These are phyloP conservation scores for Poeciliopsis presidionis DNA, from an alignment of 2,797 vertebrate species.

Conservation along the genomic window DNA sequence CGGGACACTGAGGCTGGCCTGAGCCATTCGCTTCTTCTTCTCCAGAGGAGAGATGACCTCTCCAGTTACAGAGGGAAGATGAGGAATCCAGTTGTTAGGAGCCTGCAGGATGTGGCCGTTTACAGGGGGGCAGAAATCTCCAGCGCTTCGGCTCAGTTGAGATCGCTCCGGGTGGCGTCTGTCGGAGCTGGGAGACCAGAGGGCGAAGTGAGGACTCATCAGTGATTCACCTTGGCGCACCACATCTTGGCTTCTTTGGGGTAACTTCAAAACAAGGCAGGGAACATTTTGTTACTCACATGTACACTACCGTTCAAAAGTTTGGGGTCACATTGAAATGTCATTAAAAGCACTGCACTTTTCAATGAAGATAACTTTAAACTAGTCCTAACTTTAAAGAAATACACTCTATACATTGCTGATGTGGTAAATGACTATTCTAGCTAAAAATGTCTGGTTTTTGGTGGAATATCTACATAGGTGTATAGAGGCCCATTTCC, in stretches of 20 bases:
- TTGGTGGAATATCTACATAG: no score
- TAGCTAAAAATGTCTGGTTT: no score
- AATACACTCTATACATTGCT: no score
- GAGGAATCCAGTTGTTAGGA: slow-evolving; percentile 65
- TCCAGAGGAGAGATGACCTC: slow-evolving; percentile 93
- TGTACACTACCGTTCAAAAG: no score
- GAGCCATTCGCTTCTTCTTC: slow-evolving; percentile 93
- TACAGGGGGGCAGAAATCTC: slow-evolving; percentile 43
- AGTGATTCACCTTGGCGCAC: slow-evolving; percentile 55
- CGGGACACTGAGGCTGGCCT: slow-evolving; percentile 83
- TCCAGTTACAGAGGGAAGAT: slow-evolving; percentile 69
- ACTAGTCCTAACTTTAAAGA: no score
- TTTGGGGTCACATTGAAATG: no score
- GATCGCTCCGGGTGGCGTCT: slow-evolving; percentile 47
- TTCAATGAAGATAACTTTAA: no score
- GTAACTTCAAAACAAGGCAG: slow-evolving; percentile 39
- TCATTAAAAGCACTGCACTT: no score
- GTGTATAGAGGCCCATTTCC: no score
- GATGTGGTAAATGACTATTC: no score
- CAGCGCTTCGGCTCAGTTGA: slow-evolving; percentile 36
- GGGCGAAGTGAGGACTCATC: slow-evolving; percentile 50
- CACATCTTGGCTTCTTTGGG: slow-evolving; percentile 59
- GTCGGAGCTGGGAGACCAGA: slow-evolving; percentile 66
- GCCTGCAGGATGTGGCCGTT: slow-evolving; percentile 71
- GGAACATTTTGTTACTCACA: slow-evolving; percentile 12